A percentile compares a stretch with the other conserved stretches of the same genome.
Conservation (phyloP, 2,113 vertebrate species). For the Cacatua alba region DNA sequence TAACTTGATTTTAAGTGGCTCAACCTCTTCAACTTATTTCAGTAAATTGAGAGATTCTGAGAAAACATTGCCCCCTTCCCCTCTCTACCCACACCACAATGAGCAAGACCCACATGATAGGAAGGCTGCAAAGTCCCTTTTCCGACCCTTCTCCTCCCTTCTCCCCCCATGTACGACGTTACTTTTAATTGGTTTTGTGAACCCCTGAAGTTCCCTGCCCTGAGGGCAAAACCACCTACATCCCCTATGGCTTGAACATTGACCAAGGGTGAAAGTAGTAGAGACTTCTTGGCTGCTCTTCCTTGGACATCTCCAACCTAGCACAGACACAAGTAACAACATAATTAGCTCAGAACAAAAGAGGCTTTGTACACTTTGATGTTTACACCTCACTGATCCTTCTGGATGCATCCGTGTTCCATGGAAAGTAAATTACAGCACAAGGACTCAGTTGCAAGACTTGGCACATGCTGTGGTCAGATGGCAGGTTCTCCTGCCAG, state of each 20-base stretch:
- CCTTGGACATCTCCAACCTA: background rate
- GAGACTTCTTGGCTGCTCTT: background rate
- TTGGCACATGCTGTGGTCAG: background rate
- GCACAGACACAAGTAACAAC: background rate
- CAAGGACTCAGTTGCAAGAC: background rate
- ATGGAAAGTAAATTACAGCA: conserved; percentile 1
- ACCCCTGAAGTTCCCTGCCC: background rate
- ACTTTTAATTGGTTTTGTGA: background rate
- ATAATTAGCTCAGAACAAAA: conserved; percentile 20
- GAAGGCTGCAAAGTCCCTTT: background rate
- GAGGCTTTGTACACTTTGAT: background rate
- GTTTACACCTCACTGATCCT: background rate
- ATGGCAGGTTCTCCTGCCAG: conserved; percentile 15
- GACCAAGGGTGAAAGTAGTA: background rate
- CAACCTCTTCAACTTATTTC: conserved; percentile 43
- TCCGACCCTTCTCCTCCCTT: background rate
- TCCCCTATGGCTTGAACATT: background rate
- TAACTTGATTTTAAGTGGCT: conserved; percentile 40
- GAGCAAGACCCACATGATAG: background rate
- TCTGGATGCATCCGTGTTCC: background rate
- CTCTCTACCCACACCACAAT: background rate
- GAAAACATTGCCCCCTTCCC: background rate
- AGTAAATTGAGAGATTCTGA: conserved; percentile 31
- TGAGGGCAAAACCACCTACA: background rate
- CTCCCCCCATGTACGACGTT: background rate